Base-by-base conservation (phyloP, 64 coral and sea anemone genomes). In the Acropora yongei region DNA sequence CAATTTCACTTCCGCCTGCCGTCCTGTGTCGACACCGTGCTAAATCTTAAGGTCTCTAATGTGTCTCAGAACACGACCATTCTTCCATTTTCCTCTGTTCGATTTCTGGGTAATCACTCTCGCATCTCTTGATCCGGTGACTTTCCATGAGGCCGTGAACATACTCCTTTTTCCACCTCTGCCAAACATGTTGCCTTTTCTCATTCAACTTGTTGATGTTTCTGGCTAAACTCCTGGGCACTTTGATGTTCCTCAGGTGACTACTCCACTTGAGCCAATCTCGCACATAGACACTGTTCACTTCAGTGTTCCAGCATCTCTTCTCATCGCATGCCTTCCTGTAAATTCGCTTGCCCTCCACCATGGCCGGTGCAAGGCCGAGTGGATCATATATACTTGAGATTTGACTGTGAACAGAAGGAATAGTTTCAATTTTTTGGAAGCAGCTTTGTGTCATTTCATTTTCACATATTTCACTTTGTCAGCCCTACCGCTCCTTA, bases 141-240 rank as follows among this genome's bases (percentile, higher is more conserved):
- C 90, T 84, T 79, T 93, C 95, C 90, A 90, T 89, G 11, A 96
- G 53, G 13, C 95, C 49, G 68, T 96, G 95, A 6, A 96, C 72
- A 46, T 96, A 93, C 51, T 96, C 90, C 41, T 46, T 69, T 42
- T 89, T 87, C 80, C 90, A 90, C 82, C 95, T 80, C 55, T 83
- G 40, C 95, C 90, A 57, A 5, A 13, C 58, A 40, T 82, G 20
- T 18, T 82, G 49, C 48, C 48, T 43, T n/a, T 79, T 53, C 45
- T 90, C 75, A 6, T 58, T 68, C 74, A 79, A 57, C 41, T 88
- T 67, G 8, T 6, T 30, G 16, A 44, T 16, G 1, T 60, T 78
- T 42, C 42, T 75, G 9, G 57, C 41, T 12, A 91, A 11, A 50
- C 94, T 87, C n/a, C 84, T 91, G 14, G 81, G 87, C 8, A 89